phyloP scores from a whole-genome alignment of 37 sponge, comb jelly and placozoan genomes.

The Geodia barretti region DNA sequence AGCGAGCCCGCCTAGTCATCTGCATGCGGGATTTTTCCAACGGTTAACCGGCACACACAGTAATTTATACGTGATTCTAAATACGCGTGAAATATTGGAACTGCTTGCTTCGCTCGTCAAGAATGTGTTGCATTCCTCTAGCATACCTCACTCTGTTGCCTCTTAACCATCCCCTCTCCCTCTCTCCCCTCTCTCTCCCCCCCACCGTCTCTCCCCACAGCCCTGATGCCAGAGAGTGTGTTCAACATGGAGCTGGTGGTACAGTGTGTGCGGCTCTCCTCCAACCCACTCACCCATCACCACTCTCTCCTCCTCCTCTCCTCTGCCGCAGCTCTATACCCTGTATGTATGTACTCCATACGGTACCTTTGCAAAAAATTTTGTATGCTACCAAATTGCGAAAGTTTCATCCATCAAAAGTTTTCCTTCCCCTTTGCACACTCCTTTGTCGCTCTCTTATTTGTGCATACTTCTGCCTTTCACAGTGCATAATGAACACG shows the following conservation, averaged over 20 bases:
- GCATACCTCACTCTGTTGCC: too few relatives aligned
- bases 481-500: too few relatives aligned
- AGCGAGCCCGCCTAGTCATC: too few relatives aligned
- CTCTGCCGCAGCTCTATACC: slow-evolving; percentile 67
- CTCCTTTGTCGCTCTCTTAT: neutral
- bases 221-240: slow-evolving; percentile 58
- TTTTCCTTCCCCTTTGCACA: neutral
- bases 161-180: neutral
- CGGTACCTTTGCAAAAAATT: neutral
- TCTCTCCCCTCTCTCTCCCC: neutral
- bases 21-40: too few relatives aligned
- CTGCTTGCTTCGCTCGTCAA: too few relatives aligned
- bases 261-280: slow-evolving; percentile 72
- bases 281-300: slow-evolving; percentile 81
- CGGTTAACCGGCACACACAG: too few relatives aligned
- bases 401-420: too few relatives aligned
- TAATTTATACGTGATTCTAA: too few relatives aligned
- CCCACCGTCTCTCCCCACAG: slow-evolving; percentile 9
- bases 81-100: too few relatives aligned
- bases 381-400: too few relatives aligned
- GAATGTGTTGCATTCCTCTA: too few relatives aligned
- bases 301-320: slow-evolving; percentile 71
- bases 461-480: neutral
- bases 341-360: slow-evolving; percentile 58
- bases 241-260: slow-evolving; percentile 88